Base-by-base conservation (phyloP, 2,113 vertebrate species). In the western clawed frog (Xenopus tropicalis) region DNA sequence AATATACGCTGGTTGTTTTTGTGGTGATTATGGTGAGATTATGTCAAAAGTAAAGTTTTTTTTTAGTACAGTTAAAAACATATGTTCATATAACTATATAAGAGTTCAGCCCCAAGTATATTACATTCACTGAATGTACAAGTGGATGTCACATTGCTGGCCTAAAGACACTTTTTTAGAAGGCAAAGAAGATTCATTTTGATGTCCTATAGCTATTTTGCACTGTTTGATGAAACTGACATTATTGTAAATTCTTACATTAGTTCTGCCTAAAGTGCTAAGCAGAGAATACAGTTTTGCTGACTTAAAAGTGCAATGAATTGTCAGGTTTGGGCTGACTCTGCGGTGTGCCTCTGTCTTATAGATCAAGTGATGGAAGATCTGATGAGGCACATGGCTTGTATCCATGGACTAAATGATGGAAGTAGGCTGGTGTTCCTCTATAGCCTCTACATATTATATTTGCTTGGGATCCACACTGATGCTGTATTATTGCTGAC, bases 351-450 rank as follows among this genome's bases (percentile, higher is more conserved):
- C 57, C 65, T 22, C 17, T 68, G 65, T 75, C 72, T 54, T 24
- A 22, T 75, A 75, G 56, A 75, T 69, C 56, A 74, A 43, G 16
- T 14, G 46, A 61, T 66, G 72, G 57, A 22, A 61, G 57, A 75
- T 75, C 56, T 68, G 65, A 68, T 75, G 65, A 75, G 66, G 72
- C 72, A 61, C 42, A 46, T 66, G 54, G 63, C 63, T 29, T 20
- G 54, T 43, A 67, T 19, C 56, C 48, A 51, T 62, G 29, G 43
- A 59, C 43, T 17, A 46, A 52, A 69, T 42, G 21, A 11, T 37
- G 12, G 22, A 48, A 68, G 24, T 29, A 24, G 72, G 22, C 22
- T 67, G 52, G 72, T 67, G 37, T 46, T 17, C 42, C 48, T 67
- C 37, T 67, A 56, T 42, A 61, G 42, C 61, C 59, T 69, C 20